Evolutionary conservation across 2,797 vertebrate genomes (phyloP).

Genomic region (Tarsius wallacei): DNA sequence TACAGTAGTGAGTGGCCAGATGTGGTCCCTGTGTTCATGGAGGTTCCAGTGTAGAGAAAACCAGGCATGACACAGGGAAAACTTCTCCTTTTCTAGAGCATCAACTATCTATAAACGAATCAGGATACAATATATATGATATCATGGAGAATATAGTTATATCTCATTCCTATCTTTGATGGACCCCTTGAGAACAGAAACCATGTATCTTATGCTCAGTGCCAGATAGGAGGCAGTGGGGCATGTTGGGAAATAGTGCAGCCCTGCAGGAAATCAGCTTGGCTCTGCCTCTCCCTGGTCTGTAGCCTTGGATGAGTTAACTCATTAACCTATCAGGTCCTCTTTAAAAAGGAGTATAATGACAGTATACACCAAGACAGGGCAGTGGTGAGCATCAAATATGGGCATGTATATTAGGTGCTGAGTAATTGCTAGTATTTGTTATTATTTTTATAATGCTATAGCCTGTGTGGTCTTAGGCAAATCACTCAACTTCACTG

Average conservation of each 20-base stretch:
- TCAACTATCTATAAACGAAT: background rate
- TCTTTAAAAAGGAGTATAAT: background rate
- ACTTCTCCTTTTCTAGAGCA: conserved; percentile 1
- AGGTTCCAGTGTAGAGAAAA: background rate
- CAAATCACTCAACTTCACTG: conserved; percentile 2
- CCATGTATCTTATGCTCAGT: background rate
- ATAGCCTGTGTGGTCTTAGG: background rate
- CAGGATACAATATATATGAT: background rate
- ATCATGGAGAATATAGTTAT: background rate
- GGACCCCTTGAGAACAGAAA: background rate
- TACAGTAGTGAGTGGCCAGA: background rate
- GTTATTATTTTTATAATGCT: background rate
- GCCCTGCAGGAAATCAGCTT: background rate
- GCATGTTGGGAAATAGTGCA: background rate
- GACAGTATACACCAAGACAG: background rate
- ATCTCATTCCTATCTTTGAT: background rate
- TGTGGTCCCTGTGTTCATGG: background rate
- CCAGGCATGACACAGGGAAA: background rate
- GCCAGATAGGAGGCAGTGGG: background rate
- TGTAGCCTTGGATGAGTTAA: background rate
- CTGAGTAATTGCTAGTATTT: background rate
- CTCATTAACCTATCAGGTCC: background rate
- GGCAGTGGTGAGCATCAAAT: background rate
- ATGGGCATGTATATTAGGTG: background rate
- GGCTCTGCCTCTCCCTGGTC: background rate